Base-by-base conservation (phyloP, 2,888 invertebrate genomes). In the Shargacucullia verbasci region DNA sequence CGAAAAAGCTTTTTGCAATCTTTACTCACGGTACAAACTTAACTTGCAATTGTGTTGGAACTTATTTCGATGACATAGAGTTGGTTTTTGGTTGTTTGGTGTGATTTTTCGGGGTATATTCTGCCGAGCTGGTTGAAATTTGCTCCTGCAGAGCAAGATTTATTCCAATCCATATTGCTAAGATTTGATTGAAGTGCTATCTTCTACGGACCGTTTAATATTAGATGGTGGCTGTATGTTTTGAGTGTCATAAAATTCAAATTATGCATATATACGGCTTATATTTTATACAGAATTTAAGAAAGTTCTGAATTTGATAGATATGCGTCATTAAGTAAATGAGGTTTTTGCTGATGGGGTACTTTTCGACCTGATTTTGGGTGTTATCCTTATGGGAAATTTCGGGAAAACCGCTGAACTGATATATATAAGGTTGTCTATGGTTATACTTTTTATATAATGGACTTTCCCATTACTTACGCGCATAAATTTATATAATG, bases 121-220 rank as follows among this genome's bases (percentile, higher is more conserved):
- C 77, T 64, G 66, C 58, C 49, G 58, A 68, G 71, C 70, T 60
- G 73, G 56, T 62, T 74, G 70, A 78, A 77, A 79, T 79, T 82
- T 80, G 77, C 73, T 70, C 62, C 63, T 73, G 68, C 67, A 77
- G 70, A 60, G 58, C 62, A 62, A 73, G 77, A 79, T 78, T 77
- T 77, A 83, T 81, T 77, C 71, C 76, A 75, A 79, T 78, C 67
- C 77, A 78, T 80, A 78, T 79, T 78, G 70, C 65, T 68, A 76
- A 76, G 68, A 69, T 70, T 73, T 78, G 73, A 78, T 76, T 73
- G 76, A 78, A 69, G 66, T 56, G 52, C 25, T 69, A 63, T 70
- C 65, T 65, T 34, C 65, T 43, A 13, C 38, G 55, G 45, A 20
- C 47, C 48, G 35, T 57, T 72, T 63, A 59, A 70, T 73, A 76